Base-by-base conservation (phyloP, 2,113 vertebrate genomes). In the Bujurquina vittata region DNA sequence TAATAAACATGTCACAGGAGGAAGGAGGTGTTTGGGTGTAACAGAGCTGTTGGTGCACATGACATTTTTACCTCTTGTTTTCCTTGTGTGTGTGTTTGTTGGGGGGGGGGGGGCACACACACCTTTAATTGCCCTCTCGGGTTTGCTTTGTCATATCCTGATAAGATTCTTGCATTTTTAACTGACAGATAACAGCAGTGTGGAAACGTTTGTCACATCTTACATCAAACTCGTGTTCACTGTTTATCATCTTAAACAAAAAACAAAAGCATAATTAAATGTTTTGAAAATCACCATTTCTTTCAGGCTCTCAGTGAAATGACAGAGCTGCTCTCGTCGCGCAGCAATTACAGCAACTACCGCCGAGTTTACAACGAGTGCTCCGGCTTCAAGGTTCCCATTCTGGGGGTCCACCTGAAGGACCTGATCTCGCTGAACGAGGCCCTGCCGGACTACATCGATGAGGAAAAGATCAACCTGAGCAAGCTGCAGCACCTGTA, bases 361-460 rank as follows among this genome's bases (percentile, higher is more conserved):
- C 95, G 97, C 4, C 95, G 96, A 4, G 84, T 96, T 26, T 98
- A 97, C 93, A 94, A 90, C 0, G 93, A 96, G 33, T 98, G 97
- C 81, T 77, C 35, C 0, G 96, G 96, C 63, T 98, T 98, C 92
- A 97, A 97, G 90, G 94, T 98, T 65, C 97, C 97, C 31, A 96
- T 98, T 26, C 91, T 98, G 55, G 97, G 97, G 0, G 96, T 98
- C n/a, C 97, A 98, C 84, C 96, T 98, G 31, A 98, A 98, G 93
- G 97, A 98, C 62, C 94, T 98, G 81, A 96, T 98, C 86, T 97
- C 97, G 0, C 90, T 98, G 87, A 96, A 98, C 0, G 96, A 98
- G 87, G 97, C 96, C 0, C 90, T 97, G 88, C 97, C 97, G 0
- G 95, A 97, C 89, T 96, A 95, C 82, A 74, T 97, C 18, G 95